These are phyloP conservation scores for Elanus axillaris DNA, from an alignment of 2,113 vertebrate genomes.

Conservation along the genomic window DNA sequence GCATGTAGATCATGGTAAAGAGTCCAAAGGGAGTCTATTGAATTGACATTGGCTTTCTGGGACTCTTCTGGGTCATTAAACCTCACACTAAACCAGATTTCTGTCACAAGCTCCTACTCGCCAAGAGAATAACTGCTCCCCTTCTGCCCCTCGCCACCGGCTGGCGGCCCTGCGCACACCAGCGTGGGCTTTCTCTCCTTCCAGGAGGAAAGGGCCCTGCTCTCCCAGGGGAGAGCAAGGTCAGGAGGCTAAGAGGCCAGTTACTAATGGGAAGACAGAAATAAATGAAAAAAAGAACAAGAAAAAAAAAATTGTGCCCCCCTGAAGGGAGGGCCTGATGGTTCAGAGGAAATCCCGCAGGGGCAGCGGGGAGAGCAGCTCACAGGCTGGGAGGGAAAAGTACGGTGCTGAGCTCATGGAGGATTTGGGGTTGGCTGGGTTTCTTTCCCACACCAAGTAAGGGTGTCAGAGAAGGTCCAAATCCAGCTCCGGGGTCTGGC, in stretches of 20 bases:
- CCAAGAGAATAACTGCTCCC: neutral
- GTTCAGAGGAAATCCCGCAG: neutral
- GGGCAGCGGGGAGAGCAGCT: neutral
- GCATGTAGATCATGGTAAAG: neutral
- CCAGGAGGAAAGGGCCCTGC: neutral
- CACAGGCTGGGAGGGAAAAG: neutral
- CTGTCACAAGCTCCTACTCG: conserved; percentile 18
- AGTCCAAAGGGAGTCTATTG: neutral
- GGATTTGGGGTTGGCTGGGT: neutral
- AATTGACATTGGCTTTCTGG: neutral
- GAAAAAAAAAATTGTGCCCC: neutral
- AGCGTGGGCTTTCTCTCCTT: neutral
- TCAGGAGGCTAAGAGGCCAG: neutral
- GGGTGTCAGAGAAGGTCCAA: neutral
- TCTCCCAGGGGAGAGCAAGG: neutral
- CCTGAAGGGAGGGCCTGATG: neutral
- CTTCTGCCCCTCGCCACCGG: neutral
- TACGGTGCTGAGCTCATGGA: neutral
- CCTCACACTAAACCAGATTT: conserved; percentile 8
- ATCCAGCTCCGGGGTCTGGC: neutral
- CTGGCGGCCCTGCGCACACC: neutral
- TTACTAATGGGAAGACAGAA: neutral
- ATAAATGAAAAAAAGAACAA: neutral
- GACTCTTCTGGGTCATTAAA: conserved; percentile 27
- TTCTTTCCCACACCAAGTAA: neutral